These are phyloP conservation scores for Rutpela maculata DNA, from an alignment of 2,888 invertebrate species.

Conservation along the genomic window DNA sequence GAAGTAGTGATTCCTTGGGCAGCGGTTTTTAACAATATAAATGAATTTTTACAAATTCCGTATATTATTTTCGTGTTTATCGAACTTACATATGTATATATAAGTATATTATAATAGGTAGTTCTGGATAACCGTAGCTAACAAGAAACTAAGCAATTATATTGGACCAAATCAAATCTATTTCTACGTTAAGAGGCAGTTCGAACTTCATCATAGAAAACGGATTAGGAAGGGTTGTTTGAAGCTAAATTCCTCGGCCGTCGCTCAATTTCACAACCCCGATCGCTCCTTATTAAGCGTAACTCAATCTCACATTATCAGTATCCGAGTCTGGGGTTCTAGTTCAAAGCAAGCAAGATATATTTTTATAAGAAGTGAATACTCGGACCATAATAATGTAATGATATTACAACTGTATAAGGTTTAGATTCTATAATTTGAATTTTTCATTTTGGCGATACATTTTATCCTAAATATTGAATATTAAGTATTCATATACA, in stretches of 20 bases:
- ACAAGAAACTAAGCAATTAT: slow-evolving; percentile 48
- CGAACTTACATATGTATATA: not conserved
- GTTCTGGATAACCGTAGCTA: slow-evolving; percentile 15
- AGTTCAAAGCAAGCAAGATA: slow-evolving; percentile 11
- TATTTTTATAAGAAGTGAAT: not conserved
- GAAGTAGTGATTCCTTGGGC: too few species aligned
- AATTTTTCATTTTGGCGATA: not conserved
- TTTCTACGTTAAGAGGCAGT: slow-evolving; percentile 44
- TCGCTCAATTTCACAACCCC: slow-evolving; percentile 53
- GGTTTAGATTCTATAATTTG: not conserved
- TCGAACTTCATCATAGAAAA: slow-evolving; percentile 52
- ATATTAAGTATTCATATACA: too few species aligned
- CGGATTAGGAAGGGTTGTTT: slow-evolving; percentile 53
- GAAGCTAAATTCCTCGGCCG: slow-evolving; percentile 49
- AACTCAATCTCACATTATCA: slow-evolving; percentile 47
- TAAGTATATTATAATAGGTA: slow-evolving; percentile 10
- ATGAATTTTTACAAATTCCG: too few species aligned
- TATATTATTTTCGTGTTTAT: too few species aligned
- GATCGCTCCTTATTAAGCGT: slow-evolving; percentile 51
- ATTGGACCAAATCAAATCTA: slow-evolving; percentile 49
- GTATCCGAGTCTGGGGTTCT: slow-evolving; percentile 9
- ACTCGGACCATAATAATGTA: not conserved
- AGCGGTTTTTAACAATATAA: too few species aligned
- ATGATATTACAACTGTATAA: not conserved
- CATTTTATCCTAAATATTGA: too few species aligned